These are phyloP conservation scores for Cyprinodon brontotheroides DNA, from an alignment of 2,113 vertebrate genomes.

Conservation along the genomic window DNA sequence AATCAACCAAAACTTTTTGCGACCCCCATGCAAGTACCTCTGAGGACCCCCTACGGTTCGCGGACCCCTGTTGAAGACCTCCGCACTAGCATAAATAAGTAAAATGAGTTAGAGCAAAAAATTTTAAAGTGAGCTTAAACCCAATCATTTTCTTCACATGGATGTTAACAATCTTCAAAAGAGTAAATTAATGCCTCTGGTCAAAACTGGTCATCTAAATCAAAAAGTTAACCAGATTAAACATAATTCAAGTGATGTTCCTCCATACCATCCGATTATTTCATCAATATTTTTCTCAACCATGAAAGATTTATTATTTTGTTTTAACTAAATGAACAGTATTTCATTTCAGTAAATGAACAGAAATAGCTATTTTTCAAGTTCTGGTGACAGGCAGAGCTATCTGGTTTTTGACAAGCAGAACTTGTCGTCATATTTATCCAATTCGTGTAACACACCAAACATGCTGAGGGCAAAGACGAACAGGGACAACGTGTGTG, in stretches of 20 bases:
- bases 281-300: neutral
- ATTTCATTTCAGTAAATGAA: too few species aligned
- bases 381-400: constrained; percentile 3
- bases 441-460: constrained; percentile 25
- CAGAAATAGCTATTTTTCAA: neutral
- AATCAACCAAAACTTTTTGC: too few species aligned
- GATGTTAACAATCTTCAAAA: neutral
- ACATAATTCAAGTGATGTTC: neutral
- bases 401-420: constrained; percentile 4
- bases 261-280: neutral
- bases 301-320: constrained; percentile 1
- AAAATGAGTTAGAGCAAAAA: neutral
- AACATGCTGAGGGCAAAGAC: constrained; percentile 49
- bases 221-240: neutral
- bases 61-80: too few species aligned
- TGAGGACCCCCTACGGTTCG: too few species aligned
- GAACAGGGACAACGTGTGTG: constrained; percentile 18
- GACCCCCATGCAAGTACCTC: too few species aligned
- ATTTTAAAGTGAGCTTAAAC: too few species aligned
- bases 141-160: neutral
- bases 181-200: neutral
- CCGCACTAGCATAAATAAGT: neutral
- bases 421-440: constrained; percentile 28
- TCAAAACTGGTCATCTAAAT: neutral
- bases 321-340: neutral